phyloP scores from a whole-genome alignment of 2,797 vertebrate genomes.

The Carcharodon carcharias region DNA sequence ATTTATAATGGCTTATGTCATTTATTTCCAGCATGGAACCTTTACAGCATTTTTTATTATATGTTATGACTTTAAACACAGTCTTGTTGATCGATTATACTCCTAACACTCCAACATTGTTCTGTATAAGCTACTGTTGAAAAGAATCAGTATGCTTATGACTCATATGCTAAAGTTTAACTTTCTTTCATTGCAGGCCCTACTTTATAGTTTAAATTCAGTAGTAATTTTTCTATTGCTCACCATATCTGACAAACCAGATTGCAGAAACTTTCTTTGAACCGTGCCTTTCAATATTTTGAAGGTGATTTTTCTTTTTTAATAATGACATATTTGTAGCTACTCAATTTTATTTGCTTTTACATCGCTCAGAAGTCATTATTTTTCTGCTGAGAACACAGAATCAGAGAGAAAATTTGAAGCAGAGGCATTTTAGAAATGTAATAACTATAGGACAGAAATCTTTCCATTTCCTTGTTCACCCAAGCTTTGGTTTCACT shows the following conservation, averaged over 20 bases:
- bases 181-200: constrained; percentile 3
- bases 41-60: constrained; percentile 7
- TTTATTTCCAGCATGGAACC: background rate
- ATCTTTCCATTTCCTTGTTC: background rate
- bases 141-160: background rate
- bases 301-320: background rate
- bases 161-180: background rate
- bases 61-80: constrained; percentile 31
- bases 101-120: background rate
- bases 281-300: background rate
- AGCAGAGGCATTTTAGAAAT: background rate
- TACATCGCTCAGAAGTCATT: background rate
- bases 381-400: background rate
- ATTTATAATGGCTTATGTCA: constrained; percentile 15
- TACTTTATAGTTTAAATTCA: background rate
- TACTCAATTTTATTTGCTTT: background rate
- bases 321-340: background rate
- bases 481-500: background rate
- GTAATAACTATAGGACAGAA: background rate
- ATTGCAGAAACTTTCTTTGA: background rate
- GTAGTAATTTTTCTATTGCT: background rate
- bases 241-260: background rate
- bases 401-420: background rate
- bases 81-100: constrained; percentile 25
- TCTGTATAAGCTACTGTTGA: background rate